Evolutionary conservation across 2,888 invertebrate genomes (phyloP).

Genomic region (Tipula helvola): DNA sequence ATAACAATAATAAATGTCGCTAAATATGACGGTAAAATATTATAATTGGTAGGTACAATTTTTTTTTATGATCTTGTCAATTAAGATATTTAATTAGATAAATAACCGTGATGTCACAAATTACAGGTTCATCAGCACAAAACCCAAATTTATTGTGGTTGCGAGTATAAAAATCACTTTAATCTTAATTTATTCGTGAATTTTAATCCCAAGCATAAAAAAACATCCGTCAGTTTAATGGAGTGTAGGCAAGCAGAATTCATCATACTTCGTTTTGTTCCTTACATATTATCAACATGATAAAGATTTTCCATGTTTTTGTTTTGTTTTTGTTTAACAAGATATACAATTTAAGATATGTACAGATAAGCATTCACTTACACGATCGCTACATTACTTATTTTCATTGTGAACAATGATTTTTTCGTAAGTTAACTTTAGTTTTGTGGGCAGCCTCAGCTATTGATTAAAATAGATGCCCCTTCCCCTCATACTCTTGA

Average conservation of each 20-base stretch:
- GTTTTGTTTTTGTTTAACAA: background rate
- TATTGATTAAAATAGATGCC: too few species aligned
- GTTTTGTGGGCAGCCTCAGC: too few species aligned
- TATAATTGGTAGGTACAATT: background rate
- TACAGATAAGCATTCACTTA: background rate
- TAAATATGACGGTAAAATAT: background rate
- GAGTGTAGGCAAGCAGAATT: background rate
- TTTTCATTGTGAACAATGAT: background rate
- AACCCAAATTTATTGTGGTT: background rate
- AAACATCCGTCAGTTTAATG: background rate
- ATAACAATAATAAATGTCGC: too few species aligned
- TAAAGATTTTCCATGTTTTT: background rate
- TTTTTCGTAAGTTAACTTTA: too few species aligned
- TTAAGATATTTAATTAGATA: background rate
- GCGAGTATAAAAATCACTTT: background rate
- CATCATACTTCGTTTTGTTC: background rate
- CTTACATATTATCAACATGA: background rate
- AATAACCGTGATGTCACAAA: background rate
- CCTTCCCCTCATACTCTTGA: too few species aligned
- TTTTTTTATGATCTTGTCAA: background rate
- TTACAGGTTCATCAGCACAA: background rate
- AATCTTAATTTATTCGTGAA: background rate
- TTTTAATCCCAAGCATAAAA: background rate
- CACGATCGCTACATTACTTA: background rate
- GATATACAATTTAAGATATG: background rate